These are phyloP conservation scores for Numida meleagris DNA, from an alignment of 2,113 vertebrate species.

Conservation along the genomic window DNA sequence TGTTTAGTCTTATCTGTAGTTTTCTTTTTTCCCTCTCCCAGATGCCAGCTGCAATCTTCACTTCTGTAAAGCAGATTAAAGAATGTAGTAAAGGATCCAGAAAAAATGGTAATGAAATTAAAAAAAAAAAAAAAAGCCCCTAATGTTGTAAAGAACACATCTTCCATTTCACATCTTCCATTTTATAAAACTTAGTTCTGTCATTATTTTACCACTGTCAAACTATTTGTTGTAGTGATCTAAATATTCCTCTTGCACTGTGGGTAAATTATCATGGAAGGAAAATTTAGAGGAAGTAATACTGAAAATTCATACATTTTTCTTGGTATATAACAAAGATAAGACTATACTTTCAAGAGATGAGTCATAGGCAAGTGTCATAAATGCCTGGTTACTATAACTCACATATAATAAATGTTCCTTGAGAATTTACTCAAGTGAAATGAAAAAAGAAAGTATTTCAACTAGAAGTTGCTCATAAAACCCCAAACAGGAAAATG, in stretches of 20 bases:
- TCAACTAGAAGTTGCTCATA: neutral
- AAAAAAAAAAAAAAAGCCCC: neutral
- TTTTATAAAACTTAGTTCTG: neutral
- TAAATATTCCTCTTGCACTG: neutral
- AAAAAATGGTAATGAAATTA: neutral
- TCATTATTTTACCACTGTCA: neutral
- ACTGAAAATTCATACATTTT: neutral
- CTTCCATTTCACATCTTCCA: neutral
- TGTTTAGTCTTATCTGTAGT: neutral
- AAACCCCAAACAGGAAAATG: slow-evolving; percentile 12
- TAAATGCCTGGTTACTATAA: neutral
- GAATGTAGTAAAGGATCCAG: neutral
- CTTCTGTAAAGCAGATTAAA: neutral
- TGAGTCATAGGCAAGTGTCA: neutral
- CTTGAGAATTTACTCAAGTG: neutral
- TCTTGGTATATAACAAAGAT: neutral
- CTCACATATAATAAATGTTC: neutral
- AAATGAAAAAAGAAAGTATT: neutral
- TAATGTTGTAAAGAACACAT: neutral
- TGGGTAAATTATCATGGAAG: neutral
- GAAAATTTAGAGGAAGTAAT: neutral
- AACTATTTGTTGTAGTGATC: neutral
- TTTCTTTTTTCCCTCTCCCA: neutral
- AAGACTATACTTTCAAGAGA: neutral
- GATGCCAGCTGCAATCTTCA: neutral